A percentile compares a stretch with the other conserved stretches of the same genome.
These are phyloP conservation scores for Dasysyrphus tricinctus DNA, from an alignment of 2,888 invertebrate genomes.

Conservation along the genomic window DNA sequence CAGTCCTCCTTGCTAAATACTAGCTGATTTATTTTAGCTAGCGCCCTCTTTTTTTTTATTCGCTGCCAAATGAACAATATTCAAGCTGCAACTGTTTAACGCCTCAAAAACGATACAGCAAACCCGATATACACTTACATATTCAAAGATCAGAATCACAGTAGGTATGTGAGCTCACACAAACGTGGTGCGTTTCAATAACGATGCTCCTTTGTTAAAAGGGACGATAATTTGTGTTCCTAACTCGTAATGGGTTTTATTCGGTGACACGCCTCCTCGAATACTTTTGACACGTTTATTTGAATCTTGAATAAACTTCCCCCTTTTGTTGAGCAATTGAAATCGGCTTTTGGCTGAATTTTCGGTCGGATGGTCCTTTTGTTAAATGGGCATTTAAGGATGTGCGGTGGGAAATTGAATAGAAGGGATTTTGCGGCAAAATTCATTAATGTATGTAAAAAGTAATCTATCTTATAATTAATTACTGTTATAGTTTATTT, in stretches of 20 bases:
- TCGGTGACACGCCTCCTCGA: constrained; percentile 73
- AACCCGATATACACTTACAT: constrained; percentile 19
- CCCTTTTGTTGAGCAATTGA: constrained; percentile 41
- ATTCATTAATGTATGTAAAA: constrained; percentile 58
- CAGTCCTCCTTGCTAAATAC: constrained; percentile 60
- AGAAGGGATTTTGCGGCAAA: constrained; percentile 63
- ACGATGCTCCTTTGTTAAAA: constrained; percentile 48
- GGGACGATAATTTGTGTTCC: constrained; percentile 61
- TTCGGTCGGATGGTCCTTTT: constrained; percentile 60
- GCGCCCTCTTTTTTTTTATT: constrained; percentile 49
- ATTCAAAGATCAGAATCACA: constrained; percentile 17
- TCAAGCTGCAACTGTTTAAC: constrained; percentile 69
- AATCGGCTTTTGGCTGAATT: constrained; percentile 30
- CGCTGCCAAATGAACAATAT: constrained; percentile 65
- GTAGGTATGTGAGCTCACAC: constrained; percentile 31
- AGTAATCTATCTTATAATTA: constrained; percentile 73
- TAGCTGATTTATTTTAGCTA: constrained; percentile 64
- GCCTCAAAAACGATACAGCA: constrained; percentile 41
- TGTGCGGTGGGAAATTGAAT: constrained; percentile 72
- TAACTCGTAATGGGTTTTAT: constrained; percentile 73
- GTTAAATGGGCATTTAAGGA: constrained; percentile 67
- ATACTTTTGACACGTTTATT: constrained; percentile 73
- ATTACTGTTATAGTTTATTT: constrained; percentile 35
- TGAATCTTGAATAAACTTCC: constrained; percentile 63
- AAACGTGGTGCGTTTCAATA: constrained; percentile 53